Percentiles rank a stretch among this genome's conserved stretches.
These are phyloP conservation scores for Morpho achilles DNA, from an alignment of 2,888 invertebrate genomes.

Conservation along the genomic window DNA sequence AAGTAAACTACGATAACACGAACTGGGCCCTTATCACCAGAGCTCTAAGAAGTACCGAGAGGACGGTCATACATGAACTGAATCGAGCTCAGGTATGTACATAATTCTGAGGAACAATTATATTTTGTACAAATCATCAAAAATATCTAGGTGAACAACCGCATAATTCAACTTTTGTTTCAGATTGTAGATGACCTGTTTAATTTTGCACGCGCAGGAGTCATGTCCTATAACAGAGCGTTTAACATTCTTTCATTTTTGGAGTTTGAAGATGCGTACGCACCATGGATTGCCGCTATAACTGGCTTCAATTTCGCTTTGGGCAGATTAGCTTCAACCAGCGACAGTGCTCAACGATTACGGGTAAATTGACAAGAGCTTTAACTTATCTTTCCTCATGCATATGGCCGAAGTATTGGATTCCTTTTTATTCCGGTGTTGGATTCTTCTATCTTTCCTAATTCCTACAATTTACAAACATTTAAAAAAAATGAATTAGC, in stretches of 20 bases:
- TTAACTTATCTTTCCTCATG: neutral
- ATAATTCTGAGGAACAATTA: neutral
- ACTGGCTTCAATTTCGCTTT: slow-evolving; percentile 64
- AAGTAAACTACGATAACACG: slow-evolving; percentile 78
- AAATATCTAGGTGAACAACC: neutral
- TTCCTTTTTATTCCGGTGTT: too few relatives aligned
- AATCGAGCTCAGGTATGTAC: slow-evolving; percentile 80
- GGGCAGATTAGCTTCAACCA: slow-evolving; percentile 60
- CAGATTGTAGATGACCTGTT: slow-evolving; percentile 83
- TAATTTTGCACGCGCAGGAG: slow-evolving; percentile 75
- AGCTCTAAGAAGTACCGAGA: slow-evolving; percentile 58
- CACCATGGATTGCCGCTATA: slow-evolving; percentile 84
- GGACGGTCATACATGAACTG: slow-evolving; percentile 73
- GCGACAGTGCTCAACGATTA: slow-evolving; percentile 36
- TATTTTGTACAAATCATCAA: neutral
- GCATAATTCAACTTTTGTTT: neutral
- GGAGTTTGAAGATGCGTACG: slow-evolving; percentile 80
- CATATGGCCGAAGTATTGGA: too few relatives aligned
- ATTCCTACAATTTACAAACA: too few relatives aligned
- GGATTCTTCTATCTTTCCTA: too few relatives aligned
- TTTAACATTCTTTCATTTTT: slow-evolving; percentile 80
- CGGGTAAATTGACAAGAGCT: slow-evolving; percentile 37
- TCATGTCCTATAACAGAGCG: slow-evolving; percentile 68
- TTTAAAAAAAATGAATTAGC: too few relatives aligned
- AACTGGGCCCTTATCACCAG: slow-evolving; percentile 79